phyloP scores from a whole-genome alignment of 2,113 vertebrate species.

The Myotis yumanensis region DNA sequence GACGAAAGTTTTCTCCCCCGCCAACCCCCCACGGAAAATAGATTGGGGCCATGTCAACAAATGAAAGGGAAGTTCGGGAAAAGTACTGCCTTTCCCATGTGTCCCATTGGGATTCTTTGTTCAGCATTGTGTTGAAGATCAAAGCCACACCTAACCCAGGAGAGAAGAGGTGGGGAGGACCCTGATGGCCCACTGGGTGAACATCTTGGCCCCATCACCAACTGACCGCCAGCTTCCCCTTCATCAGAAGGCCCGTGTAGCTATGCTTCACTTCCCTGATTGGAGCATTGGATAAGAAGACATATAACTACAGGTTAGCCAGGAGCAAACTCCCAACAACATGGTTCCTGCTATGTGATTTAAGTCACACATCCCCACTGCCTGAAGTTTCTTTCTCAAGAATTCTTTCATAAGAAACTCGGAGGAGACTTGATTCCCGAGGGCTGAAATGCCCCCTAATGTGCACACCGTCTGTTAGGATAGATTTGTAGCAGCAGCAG shows the following conservation, averaged over 20 bases:
- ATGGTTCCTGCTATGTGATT: neutral
- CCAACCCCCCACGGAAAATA: neutral
- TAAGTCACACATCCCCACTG: neutral
- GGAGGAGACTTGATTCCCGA: neutral
- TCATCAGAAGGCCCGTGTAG: neutral
- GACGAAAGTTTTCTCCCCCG: neutral
- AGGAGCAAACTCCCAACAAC: neutral
- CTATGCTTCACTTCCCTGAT: neutral
- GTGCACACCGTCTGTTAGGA: neutral
- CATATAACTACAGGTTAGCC: neutral
- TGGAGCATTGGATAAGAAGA: neutral
- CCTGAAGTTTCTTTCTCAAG: neutral
- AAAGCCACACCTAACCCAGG: neutral
- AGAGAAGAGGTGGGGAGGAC: neutral
- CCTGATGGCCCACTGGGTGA: rapidly evolving
- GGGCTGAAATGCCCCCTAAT: neutral
- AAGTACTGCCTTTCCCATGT: neutral
- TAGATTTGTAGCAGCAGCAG: neutral
- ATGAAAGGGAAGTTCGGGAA: neutral
- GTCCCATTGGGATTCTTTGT: neutral
- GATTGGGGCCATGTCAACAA: neutral
- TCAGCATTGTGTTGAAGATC: neutral
- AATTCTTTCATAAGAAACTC: neutral
- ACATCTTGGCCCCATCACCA: neutral
- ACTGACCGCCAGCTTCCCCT: neutral